Percentiles rank a stretch among this genome's conserved stretches.
These are phyloP conservation scores for Melanotaenia boesemani DNA, from an alignment of 2,797 vertebrate species.

Conservation along the genomic window DNA sequence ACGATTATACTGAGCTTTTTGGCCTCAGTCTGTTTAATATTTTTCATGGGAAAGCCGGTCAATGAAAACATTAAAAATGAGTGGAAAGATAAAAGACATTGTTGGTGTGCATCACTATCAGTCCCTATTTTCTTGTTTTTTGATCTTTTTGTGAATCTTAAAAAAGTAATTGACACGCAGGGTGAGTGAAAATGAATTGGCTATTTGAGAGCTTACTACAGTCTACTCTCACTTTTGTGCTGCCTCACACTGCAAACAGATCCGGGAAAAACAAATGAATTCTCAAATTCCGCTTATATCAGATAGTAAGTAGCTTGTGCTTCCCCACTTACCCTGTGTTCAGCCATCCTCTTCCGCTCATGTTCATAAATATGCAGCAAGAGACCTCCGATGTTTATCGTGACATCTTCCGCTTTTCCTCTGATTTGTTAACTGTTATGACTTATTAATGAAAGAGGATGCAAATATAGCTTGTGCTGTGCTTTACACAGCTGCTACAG, in stretches of 20 bases:
- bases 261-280: conserved; percentile 35
- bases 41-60: conserved; percentile 5
- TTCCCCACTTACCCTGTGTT: conserved; percentile 17
- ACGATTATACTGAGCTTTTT: conserved; percentile 13
- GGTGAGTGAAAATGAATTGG: background rate
- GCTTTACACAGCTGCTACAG: conserved; percentile 31
- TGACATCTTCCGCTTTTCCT: conserved; percentile 69
- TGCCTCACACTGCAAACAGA: conserved; percentile 15
- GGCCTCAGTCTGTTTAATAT: background rate
- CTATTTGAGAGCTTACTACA: conserved; percentile 4
- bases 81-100: conserved; percentile 12
- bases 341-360: conserved; percentile 3
- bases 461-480: conserved; percentile 73
- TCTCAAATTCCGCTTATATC: conserved; percentile 37
- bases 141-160: conserved; percentile 8
- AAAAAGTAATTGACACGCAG: background rate
- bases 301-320: conserved; percentile 36
- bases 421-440: conserved; percentile 79
- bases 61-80: conserved; percentile 21
- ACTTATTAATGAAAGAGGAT: conserved; percentile 82
- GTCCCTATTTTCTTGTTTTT: background rate
- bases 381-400: conserved; percentile 71
- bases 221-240: background rate
- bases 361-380: conserved; percentile 59
- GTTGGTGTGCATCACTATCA: background rate